Conservation (phyloP, 2,888 invertebrate species). For the Rutpela maculata region DNA sequence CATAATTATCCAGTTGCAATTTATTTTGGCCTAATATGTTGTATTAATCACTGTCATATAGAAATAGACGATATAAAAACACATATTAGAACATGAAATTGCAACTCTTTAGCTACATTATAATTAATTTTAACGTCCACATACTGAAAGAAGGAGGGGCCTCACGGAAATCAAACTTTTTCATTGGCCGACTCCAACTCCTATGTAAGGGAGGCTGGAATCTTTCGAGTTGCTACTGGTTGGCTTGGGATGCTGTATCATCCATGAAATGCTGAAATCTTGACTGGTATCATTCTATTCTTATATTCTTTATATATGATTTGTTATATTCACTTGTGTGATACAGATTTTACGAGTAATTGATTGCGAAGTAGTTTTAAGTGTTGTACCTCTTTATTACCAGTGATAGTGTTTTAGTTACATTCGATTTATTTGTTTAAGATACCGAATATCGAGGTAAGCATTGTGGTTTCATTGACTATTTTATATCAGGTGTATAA, state of each 20-base stretch:
- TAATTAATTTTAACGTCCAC: slow-evolving; percentile 43
- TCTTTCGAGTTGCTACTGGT: slow-evolving; percentile 52
- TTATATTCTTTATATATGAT: slow-evolving; percentile 56
- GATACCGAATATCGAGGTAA: background rate
- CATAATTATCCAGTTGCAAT: background rate
- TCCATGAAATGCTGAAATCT: slow-evolving; percentile 54
- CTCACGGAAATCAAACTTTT: slow-evolving; percentile 35
- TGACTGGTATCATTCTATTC: slow-evolving; percentile 57
- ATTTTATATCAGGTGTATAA: too few species aligned
- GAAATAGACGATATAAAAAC: background rate
- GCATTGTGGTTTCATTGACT: background rate
- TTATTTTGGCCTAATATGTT: background rate
- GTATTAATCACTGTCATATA: slow-evolving; percentile 1
- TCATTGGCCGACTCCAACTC: slow-evolving; percentile 52
- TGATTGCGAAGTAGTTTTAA: slow-evolving; percentile 36
- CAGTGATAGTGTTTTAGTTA: slow-evolving; percentile 35
- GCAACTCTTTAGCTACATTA: slow-evolving; percentile 45
- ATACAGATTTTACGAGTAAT: slow-evolving; percentile 47
- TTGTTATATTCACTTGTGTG: slow-evolving; percentile 55
- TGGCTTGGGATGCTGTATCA: slow-evolving; percentile 59
- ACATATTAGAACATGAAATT: slow-evolving; percentile 25
- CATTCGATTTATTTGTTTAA: background rate
- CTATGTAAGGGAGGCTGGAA: slow-evolving; percentile 48
- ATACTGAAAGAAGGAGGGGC: slow-evolving; percentile 52
- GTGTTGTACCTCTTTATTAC: slow-evolving; percentile 16